Conservation (phyloP, 2,113 vertebrate genomes). For the Buteo buteo region DNA sequence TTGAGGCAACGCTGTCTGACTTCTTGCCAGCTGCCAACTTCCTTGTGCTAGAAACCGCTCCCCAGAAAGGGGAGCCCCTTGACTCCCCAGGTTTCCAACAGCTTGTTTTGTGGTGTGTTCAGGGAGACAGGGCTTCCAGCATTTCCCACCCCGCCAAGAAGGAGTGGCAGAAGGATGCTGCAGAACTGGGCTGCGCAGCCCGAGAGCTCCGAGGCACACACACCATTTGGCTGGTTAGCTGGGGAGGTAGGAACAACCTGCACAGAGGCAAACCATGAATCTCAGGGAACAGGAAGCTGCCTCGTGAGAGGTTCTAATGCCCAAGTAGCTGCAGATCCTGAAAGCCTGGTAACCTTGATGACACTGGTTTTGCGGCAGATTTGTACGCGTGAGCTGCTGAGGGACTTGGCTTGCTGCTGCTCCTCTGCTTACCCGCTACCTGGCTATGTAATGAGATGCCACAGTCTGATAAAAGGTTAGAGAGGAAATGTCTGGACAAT, state of each 20-base stretch:
- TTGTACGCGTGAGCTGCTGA: neutral
- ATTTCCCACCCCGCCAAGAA: neutral
- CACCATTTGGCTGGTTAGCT: accelerated
- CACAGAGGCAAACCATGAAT: neutral
- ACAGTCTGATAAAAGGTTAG: neutral
- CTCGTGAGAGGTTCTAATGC: neutral
- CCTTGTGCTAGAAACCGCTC: accelerated
- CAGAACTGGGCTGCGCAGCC: neutral
- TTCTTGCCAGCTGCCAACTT: neutral
- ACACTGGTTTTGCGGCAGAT: neutral
- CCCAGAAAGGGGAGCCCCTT: neutral
- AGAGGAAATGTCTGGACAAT: neutral
- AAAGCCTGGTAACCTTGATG: neutral
- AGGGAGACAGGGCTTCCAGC: neutral
- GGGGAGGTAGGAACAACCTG: neutral
- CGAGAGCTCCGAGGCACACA: neutral
- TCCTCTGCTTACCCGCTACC: neutral
- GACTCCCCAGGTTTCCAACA: neutral
- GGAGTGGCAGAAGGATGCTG: neutral
- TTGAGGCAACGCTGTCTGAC: neutral
- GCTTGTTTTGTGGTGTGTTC: neutral
- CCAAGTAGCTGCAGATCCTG: neutral
- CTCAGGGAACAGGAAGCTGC: neutral
- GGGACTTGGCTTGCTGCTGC: neutral
- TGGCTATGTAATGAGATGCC: neutral